A percentile compares a stretch with the other conserved stretches of the same genome.
These are phyloP conservation scores for Macheiramphus alcinus DNA, from an alignment of 2,113 vertebrate genomes.

Conservation along the genomic window DNA sequence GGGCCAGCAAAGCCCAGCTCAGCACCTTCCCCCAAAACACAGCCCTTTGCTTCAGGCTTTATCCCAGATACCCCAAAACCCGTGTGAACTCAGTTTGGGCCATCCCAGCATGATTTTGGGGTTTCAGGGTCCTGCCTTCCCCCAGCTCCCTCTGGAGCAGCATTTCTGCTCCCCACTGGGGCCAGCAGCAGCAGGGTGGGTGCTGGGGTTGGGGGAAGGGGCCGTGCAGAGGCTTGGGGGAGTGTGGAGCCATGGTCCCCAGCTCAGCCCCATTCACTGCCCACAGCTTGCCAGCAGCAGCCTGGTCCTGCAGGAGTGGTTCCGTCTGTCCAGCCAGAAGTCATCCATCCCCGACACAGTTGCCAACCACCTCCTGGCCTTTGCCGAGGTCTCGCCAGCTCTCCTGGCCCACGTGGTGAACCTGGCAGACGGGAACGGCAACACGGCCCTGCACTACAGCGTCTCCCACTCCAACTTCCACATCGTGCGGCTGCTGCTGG, in stretches of 20 bases:
- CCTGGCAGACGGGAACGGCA: constrained; percentile 90
- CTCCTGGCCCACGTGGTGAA: constrained; percentile 87
- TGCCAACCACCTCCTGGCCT: constrained; percentile 82
- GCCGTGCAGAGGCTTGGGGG: rapidly evolving
- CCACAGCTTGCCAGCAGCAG: constrained; percentile 79
- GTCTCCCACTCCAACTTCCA: constrained; percentile 94
- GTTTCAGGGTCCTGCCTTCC: background rate
- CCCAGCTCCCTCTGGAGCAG: background rate
- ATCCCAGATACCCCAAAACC: background rate
- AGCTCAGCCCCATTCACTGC: background rate
- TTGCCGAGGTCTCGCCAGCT: constrained; percentile 76
- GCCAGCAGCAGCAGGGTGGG: background rate
- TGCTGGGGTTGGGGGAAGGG: rapidly evolving
- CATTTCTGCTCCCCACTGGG: background rate
- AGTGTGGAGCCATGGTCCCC: rapidly evolving
- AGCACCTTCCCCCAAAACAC: background rate
- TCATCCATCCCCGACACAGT: constrained; percentile 74
- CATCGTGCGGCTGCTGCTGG: constrained; percentile 85
- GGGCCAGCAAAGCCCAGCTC: background rate
- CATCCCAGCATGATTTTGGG: background rate
- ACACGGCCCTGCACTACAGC: constrained; percentile 95
- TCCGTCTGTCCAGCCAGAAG: constrained; percentile 90
- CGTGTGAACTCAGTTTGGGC: rapidly evolving
- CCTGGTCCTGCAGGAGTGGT: constrained; percentile 91
- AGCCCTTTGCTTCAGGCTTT: background rate